Evolutionary conservation across 2,113 vertebrate genomes (phyloP).

Genomic region (Petrocephalus zakoni): DNA sequence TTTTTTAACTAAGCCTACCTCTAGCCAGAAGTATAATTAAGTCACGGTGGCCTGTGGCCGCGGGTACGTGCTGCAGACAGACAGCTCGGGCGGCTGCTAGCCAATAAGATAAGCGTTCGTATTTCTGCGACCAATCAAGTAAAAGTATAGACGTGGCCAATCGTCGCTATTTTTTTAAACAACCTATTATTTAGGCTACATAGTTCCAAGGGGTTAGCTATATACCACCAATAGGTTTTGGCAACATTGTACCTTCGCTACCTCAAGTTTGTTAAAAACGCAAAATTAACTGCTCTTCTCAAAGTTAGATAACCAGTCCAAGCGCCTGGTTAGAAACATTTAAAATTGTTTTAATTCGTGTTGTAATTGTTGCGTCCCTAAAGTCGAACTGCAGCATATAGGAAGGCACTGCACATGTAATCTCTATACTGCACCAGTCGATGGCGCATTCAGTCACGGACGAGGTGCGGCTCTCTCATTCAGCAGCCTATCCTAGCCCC

Average conservation of each 20-base stretch:
- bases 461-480: not conserved
- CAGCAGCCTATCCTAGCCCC: not conserved
- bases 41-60: too few relatives aligned
- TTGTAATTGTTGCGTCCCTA: not conserved
- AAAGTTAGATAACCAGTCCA: not conserved
- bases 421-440: not conserved
- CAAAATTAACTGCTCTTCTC: not conserved
- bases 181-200: not conserved
- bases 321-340: not conserved
- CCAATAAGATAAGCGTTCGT: too few relatives aligned
- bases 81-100: too few relatives aligned
- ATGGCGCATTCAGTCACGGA: not conserved
- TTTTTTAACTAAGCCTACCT: too few relatives aligned
- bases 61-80: too few relatives aligned
- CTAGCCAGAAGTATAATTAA: too few relatives aligned
- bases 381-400: not conserved
- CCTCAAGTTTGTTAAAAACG: not conserved
- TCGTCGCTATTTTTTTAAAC: not conserved
- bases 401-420: not conserved
- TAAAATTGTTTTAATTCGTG: not conserved
- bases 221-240: not conserved
- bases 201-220: not conserved
- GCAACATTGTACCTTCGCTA: not conserved
- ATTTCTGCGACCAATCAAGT: too few relatives aligned
- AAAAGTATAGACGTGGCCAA: too few relatives aligned